Conservation (phyloP, 92 coral and sea anemone species). For the Epizoanthus illoricatus region DNA sequence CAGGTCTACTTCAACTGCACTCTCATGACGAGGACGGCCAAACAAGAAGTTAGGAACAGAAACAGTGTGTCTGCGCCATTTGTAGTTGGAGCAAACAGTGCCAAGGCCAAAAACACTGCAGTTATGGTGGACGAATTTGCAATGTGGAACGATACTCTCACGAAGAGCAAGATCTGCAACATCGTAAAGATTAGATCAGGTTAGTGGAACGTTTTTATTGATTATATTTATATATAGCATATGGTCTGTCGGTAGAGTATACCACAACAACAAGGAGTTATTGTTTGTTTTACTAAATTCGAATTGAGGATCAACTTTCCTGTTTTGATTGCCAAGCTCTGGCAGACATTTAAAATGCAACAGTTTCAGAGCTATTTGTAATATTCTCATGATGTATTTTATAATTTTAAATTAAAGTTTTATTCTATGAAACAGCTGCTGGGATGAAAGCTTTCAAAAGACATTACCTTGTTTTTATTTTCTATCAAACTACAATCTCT, state of each 20-base stretch:
- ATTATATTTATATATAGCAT: not conserved
- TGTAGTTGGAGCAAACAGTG: constrained; percentile 90
- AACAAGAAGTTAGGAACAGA: not conserved
- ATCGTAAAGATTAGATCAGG: constrained; percentile 69
- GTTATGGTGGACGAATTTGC: constrained; percentile 91
- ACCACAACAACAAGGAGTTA: too few species aligned
- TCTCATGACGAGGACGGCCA: constrained; percentile 3
- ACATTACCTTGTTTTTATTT: too few species aligned
- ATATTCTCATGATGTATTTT: too few species aligned
- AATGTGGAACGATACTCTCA: constrained; percentile 74
- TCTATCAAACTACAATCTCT: too few species aligned
- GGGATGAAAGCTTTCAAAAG: too few species aligned
- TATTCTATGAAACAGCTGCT: too few species aligned
- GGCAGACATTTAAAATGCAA: too few species aligned
- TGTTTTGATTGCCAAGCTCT: not conserved
- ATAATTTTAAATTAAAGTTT: too few species aligned
- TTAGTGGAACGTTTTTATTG: constrained; percentile 26
- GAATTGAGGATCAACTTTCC: not conserved
- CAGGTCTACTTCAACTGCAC: constrained; percentile 83
- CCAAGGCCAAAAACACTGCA: constrained; percentile 61
- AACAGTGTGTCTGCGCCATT: constrained; percentile 3
- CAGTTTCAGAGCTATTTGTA: too few species aligned
- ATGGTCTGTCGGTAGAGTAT: not conserved
- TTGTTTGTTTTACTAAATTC: too few species aligned
- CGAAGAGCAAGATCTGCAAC: constrained; percentile 59